Evolutionary conservation across 2,113 vertebrate species (phyloP).

Genomic region (Paramisgurnus dabryanus): DNA sequence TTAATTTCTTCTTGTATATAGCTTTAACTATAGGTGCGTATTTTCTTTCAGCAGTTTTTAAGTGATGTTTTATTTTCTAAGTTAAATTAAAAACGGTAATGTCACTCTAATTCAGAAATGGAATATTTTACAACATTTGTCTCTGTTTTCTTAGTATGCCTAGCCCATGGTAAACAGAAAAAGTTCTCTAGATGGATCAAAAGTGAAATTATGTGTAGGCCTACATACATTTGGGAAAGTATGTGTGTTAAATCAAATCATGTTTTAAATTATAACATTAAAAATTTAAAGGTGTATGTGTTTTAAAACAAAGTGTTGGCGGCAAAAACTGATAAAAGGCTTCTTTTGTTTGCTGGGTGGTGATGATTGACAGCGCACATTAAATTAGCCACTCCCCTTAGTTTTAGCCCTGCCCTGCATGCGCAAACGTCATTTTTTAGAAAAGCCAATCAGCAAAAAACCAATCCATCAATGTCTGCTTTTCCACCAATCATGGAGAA

Average conservation of each 20-base stretch:
- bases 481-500: constrained; percentile 50
- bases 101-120: neutral
- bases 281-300: neutral
- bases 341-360: constrained; percentile 38
- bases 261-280: neutral
- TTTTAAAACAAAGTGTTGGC: neutral
- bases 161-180: neutral
- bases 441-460: constrained; percentile 50
- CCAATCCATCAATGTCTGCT: constrained; percentile 62
- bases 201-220: constrained; percentile 2
- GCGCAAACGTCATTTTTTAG: constrained; percentile 47
- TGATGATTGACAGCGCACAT: constrained; percentile 54
- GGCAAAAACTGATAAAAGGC: constrained; percentile 3
- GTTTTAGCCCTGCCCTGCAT: constrained; percentile 41
- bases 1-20: neutral
- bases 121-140: too few species aligned
- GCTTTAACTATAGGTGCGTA: neutral
- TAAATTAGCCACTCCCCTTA: constrained; percentile 26
- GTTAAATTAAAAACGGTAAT: neutral
- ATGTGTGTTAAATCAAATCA: too few species aligned
- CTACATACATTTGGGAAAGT: neutral
- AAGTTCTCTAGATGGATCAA: neutral
- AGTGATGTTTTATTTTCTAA: neutral
- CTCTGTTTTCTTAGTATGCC: too few species aligned
- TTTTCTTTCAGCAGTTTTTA: constrained; percentile 1